Conservation (phyloP, 2,797 vertebrate genomes). For the Parotocinclus haroldoi region DNA sequence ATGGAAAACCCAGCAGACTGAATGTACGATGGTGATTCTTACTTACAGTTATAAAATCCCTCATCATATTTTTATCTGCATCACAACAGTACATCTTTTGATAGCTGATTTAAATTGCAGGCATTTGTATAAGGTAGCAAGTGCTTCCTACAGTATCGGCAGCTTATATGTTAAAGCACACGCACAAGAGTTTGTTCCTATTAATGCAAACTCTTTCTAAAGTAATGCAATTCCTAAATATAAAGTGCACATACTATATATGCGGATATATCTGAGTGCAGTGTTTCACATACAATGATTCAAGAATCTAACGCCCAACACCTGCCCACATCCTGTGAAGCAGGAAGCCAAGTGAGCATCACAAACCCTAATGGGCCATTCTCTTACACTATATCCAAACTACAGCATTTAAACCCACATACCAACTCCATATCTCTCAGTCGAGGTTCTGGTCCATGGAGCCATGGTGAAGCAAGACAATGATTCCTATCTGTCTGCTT, state of each 20-base stretch:
- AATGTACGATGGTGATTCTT: not conserved
- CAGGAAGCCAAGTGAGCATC: constrained; percentile 55
- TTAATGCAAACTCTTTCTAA: too few species aligned
- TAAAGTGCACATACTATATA: not conserved
- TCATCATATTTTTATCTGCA: not conserved
- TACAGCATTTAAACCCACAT: constrained; percentile 46
- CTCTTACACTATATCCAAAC: not conserved
- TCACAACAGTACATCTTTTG: too few species aligned
- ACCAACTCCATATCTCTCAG: constrained; percentile 71
- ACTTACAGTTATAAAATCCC: not conserved
- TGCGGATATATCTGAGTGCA: not conserved
- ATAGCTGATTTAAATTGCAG: too few species aligned
- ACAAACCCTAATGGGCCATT: not conserved
- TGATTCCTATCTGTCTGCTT: constrained; percentile 32
- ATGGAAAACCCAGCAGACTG: not conserved
- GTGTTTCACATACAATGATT: constrained; percentile 2
- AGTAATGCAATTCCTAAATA: not conserved
- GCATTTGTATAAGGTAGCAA: not conserved
- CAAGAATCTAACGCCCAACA: constrained; percentile 34
- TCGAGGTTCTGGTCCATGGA: constrained; percentile 64
- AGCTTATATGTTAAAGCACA: not conserved
- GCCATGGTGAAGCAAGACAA: constrained; percentile 57
- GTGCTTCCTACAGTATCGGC: not conserved
- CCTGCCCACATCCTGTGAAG: constrained; percentile 63
- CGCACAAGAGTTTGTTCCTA: not conserved